Conservation (phyloP, 2,113 vertebrate genomes). For the Apteryx owenii region DNA sequence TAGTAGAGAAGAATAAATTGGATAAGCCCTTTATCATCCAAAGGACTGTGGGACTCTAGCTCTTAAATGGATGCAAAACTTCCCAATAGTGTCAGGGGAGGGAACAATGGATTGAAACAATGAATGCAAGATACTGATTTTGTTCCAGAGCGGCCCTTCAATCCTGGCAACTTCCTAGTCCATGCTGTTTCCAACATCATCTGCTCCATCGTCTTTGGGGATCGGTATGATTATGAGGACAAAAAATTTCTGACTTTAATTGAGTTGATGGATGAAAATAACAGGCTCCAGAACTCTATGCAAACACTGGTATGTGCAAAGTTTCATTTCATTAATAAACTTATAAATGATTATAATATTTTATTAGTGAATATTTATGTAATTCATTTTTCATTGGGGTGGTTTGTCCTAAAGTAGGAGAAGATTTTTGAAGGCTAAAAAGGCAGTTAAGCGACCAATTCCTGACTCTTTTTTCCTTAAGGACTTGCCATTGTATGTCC, state of each 20-base stretch:
- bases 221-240: slow-evolving; percentile 77
- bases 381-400: not conserved
- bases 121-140: not conserved
- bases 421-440: not conserved
- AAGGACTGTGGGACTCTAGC: not conserved
- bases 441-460: not conserved
- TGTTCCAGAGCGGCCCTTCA: slow-evolving; percentile 35
- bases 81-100: not conserved
- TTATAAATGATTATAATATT: not conserved
- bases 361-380: not conserved
- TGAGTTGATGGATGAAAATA: not conserved
- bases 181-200: slow-evolving; percentile 73
- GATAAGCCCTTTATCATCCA: not conserved
- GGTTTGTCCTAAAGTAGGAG: not conserved
- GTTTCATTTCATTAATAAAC: not conserved
- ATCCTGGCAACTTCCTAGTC: slow-evolving; percentile 43
- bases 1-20: not conserved
- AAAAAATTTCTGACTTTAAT: slow-evolving; percentile 69
- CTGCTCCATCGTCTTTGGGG: slow-evolving; percentile 76
- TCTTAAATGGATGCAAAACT: not conserved
- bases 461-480: not conserved
- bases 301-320: slow-evolving; percentile 32
- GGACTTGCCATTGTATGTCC: not conserved
- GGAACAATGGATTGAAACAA: not conserved
- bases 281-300: not conserved